Base-by-base conservation (phyloP, 2,888 invertebrate species). In the Ptilodon capucinus region DNA sequence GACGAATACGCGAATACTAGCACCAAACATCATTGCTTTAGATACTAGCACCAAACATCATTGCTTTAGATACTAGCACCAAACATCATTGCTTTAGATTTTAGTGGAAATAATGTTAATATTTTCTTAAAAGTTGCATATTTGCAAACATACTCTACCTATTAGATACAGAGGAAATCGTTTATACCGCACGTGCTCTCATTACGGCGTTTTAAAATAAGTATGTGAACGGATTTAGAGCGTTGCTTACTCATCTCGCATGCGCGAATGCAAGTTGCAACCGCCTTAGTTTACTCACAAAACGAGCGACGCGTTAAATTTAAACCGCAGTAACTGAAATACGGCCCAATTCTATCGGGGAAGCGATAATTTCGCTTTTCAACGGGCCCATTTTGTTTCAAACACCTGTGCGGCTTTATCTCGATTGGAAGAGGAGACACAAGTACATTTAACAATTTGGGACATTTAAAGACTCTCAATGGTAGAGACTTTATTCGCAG, bases 221-320 rank as follows among this genome's bases (percentile, higher is more conserved):
- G 68, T 68, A 54, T 56, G 60, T 55, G 53, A 65, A 68, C 64
- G 54, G 66, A 77, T 73, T 74, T 72, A 71, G 64, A 66, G 59
- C 61, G 57, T 58, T 60, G 76, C 74, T 83, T 81, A 81, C 76
- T 81, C 84, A 81, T 78, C 67, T 64, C 72, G 71, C 68, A 70
- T 75, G 76, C 70, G 71, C 70, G 65, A 68, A 70, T 74, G 71
- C 71, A 70, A 65, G 54, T 65, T 74, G 68, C 72, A 60, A 59
- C 55, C 63, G 63, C 56, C 64, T 67, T 71, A 51, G 71, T 76
- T 74, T 74, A 67, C 65, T 65, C 69, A 73, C 74, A 74, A 79
- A 78, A 71, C 69, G 70, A 68, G 71, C 68, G 70, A 68, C 63
- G 68, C 56, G 68, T 69, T 79, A 74, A 76, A 82, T 76, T 80